Percentiles rank a stretch among this genome's conserved stretches.
Conservation (phyloP, 1,140 invertebrate genomes). For the Caerostris darwini region DNA sequence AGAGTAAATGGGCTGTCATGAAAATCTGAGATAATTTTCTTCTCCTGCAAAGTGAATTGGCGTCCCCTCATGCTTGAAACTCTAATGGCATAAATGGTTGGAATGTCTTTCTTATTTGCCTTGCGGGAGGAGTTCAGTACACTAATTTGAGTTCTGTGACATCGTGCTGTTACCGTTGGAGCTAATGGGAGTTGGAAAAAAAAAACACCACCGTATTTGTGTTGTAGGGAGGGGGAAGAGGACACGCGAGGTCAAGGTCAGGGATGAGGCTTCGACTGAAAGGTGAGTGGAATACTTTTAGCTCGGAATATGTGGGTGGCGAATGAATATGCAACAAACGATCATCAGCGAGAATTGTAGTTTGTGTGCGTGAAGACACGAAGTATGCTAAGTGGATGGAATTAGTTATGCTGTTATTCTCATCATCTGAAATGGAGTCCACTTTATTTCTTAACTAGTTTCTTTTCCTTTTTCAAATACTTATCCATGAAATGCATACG, state of each 20-base stretch:
- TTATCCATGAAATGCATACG: no score
- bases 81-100: background rate
- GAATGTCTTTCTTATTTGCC: background rate
- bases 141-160: background rate
- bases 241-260: slow-evolving; percentile 20
- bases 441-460: no score
- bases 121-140: background rate
- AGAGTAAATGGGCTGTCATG: background rate
- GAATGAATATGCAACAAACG: background rate
- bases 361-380: no score
- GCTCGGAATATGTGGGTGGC: background rate
- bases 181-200: background rate
- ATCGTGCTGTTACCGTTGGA: background rate
- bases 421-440: no score
- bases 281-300: slow-evolving; percentile 29
- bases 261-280: background rate
- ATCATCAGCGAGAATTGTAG: background rate
- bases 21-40: background rate
- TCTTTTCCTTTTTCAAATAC: no score
- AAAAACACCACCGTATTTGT: background rate
- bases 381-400: no score
- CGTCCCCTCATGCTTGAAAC: background rate
- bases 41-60: background rate
- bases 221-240: background rate
- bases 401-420: no score